Percentiles rank a stretch among this genome's conserved stretches.
Conservation (phyloP, 2,113 vertebrate genomes). For the Anoplopoma fimbria region DNA sequence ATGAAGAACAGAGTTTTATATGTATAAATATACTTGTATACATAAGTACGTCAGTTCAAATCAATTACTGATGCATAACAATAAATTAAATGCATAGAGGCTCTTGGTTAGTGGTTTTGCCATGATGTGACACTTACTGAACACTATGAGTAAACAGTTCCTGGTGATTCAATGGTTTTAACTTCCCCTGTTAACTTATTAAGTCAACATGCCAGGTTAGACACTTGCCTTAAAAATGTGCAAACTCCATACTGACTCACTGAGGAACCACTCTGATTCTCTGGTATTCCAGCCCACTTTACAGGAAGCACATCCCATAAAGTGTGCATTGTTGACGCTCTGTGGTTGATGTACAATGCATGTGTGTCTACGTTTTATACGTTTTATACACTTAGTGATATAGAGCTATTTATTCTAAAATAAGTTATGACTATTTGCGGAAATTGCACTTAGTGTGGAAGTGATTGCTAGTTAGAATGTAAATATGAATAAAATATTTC, state of each 20-base stretch:
- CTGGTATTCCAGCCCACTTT: not conserved
- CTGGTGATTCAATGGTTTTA: conserved; percentile 55
- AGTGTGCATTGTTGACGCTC: not conserved
- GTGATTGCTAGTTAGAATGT: not conserved
- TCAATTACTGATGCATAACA: not conserved
- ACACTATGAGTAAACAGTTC: conserved; percentile 53
- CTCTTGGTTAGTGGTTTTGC: conserved; percentile 1
- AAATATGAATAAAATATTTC: not conserved
- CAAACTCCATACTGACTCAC: conserved; percentile 53
- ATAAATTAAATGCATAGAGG: conserved; percentile 3
- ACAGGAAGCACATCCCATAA: conserved; percentile 25
- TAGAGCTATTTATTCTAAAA: not conserved
- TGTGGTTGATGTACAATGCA: not conserved
- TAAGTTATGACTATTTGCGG: not conserved
- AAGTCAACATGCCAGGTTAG: conserved; percentile 6
- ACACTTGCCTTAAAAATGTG: conserved; percentile 26
- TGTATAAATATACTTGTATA: too few species aligned
- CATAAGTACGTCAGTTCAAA: not conserved
- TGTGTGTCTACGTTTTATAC: not conserved
- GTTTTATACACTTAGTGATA: not conserved
- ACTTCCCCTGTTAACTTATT: conserved; percentile 36
- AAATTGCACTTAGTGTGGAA: not conserved
- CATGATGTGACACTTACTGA: conserved; percentile 19
- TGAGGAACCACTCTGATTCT: conserved; percentile 10
- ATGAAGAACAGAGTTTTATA: not conserved